phyloP scores from a whole-genome alignment of 2,797 vertebrate species.

The Podarcis siculus region DNA sequence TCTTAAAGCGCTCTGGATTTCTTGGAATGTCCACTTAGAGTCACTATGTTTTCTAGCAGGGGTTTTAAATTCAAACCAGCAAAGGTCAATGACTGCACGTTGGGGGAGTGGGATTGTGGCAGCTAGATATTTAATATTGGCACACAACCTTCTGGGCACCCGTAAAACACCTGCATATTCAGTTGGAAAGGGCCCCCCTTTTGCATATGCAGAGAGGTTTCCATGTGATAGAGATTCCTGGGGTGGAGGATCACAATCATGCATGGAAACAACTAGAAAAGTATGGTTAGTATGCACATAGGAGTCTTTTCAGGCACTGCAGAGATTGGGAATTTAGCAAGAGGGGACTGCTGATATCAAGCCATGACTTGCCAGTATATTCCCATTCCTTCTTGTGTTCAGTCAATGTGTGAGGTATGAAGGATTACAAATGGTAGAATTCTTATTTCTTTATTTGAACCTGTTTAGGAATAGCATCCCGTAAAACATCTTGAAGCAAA shows the following conservation, averaged over 20 bases:
- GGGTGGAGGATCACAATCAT: not conserved
- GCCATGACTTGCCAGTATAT: not conserved
- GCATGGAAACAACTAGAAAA: not conserved
- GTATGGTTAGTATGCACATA: not conserved
- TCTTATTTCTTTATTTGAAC: not conserved
- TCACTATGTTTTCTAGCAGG: not conserved
- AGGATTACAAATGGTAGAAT: not conserved
- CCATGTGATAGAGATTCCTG: not conserved
- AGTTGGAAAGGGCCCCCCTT: not conserved
- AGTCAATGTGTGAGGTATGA: not conserved
- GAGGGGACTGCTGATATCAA: not conserved
- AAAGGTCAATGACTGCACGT: not conserved
- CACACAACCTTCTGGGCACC: not conserved
- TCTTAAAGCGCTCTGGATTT: not conserved
- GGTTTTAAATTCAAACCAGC: not conserved
- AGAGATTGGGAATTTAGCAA: not conserved
- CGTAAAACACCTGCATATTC: not conserved
- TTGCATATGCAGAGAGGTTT: not conserved
- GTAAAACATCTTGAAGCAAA: no score
- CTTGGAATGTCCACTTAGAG: not conserved
- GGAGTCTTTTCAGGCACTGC: not conserved
- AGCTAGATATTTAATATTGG: not conserved
- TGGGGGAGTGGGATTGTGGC: no score
- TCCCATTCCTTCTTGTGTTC: not conserved
- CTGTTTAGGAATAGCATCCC: no score